Evolutionary conservation across 2,888 invertebrate genomes (phyloP), one percentile per base, ranked within the genome.

Genomic region (Zygothrica quintamaculata): DNA sequence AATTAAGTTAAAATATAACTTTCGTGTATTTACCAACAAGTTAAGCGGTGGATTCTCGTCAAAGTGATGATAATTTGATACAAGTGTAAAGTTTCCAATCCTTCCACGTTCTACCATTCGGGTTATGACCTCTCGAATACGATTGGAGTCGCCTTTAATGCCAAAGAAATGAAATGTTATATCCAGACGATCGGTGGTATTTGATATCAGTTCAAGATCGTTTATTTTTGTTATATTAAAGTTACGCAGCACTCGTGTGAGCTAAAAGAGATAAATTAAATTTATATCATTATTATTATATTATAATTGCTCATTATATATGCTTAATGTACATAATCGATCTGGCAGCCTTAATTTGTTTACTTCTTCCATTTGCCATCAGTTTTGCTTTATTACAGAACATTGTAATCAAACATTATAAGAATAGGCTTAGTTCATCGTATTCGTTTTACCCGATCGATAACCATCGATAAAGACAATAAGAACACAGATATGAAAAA

Each of bases 21-120:
- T n/a, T n/a, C n/a, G n/a, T n/a, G n/a, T n/a, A n/a, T n/a, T 92
- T 87, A 95, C 96, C 92, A 95, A 93, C 67, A 95, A 91, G 76
- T 93, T 93, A 0, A 95, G 91, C 0, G 94, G 93, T 0, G 95
- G 95, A 76, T 95, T 94, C 91, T 94, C 94, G 61, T 94, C 93
- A 69, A 95, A 94, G 55, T 94, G 93, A 77, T 94, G 92, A 77
- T 94, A 93, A 59, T 94, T 94, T 0, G 95, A 93, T 22, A 93
- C 92, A 46, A 94, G 89, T 31, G 93, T 92, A 58, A 94, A 92
- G 78, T 94, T 93, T 33, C 93, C 93, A 51, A 94, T 92, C 18
- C 93, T 92, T 34, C 93, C 93, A 31, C 92, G 92, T 74, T 93
- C 93, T 39, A 93, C 93, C 91, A 94, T 92, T 68, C 92, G 91